Conservation (phyloP, 2,113 vertebrate species). For the Beaufortia kweichowensis region DNA sequence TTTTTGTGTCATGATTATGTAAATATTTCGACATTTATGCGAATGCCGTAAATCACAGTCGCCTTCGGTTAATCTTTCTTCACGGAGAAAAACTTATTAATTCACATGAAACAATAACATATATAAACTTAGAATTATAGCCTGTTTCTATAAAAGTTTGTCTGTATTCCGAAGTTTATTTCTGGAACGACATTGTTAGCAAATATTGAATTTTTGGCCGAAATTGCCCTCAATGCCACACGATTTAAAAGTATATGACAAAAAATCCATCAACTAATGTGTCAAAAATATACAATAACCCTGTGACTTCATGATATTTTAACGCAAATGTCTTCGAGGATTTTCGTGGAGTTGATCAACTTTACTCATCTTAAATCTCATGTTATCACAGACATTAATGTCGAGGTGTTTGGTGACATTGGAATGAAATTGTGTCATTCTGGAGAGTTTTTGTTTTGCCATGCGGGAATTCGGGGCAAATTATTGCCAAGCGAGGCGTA, state of each 20-base stretch:
- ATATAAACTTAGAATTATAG: no score
- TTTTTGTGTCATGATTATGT: not conserved
- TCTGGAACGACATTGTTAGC: not conserved
- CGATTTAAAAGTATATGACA: not conserved
- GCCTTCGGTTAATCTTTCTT: not conserved
- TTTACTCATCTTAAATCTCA: no score
- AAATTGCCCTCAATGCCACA: not conserved
- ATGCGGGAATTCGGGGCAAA: conserved; percentile 65
- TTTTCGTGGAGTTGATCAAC: no score
- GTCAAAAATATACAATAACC: no score
- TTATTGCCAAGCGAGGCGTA: conserved; percentile 60
- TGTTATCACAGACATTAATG: no score
- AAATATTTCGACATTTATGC: not conserved
- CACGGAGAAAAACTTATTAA: not conserved
- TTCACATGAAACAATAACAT: no score
- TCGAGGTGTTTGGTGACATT: not conserved
- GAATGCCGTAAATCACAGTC: conserved; percentile 5
- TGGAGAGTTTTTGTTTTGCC: conserved; percentile 7
- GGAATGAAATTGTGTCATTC: not conserved
- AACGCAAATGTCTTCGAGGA: no score
- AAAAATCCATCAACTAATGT: no score
- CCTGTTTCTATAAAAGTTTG: no score
- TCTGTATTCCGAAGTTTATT: not conserved
- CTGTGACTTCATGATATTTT: no score
- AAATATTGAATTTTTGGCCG: not conserved